phyloP scores from a whole-genome alignment of 2,113 vertebrate genomes.

The Antechinus stuartii region DNA sequence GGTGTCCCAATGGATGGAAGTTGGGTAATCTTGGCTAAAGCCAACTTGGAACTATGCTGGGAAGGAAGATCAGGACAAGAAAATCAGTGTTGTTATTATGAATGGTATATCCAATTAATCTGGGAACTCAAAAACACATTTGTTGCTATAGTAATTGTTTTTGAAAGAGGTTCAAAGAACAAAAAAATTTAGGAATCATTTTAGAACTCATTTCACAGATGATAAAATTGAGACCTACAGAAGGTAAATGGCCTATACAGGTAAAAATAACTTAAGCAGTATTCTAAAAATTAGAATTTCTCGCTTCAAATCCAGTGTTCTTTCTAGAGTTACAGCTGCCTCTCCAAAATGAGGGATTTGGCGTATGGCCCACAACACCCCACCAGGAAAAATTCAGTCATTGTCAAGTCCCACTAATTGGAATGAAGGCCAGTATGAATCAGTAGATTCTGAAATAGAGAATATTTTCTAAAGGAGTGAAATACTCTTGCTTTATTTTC shows the following conservation, averaged over 20 bases:
- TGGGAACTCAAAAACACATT: neutral
- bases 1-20: neutral
- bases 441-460: conserved; percentile 25
- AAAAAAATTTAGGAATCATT: neutral
- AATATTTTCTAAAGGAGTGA: neutral
- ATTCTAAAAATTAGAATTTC: neutral
- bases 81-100: conserved; percentile 26
- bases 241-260: neutral
- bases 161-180: neutral
- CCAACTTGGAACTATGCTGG: conserved; percentile 20
- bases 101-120: conserved; percentile 20
- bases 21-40: conserved; percentile 1
- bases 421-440: conserved; percentile 1
- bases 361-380: neutral
- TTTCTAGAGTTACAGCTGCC: neutral
- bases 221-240: neutral
- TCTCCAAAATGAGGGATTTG: neutral
- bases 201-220: neutral
- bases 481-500: neutral
- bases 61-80: conserved; percentile 33
- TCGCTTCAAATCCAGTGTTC: neutral
- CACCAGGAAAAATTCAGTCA: neutral
- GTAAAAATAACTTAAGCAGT: neutral
- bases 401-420: conserved; percentile 24
- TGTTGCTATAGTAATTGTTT: neutral